A percentile compares a stretch with the other conserved stretches of the same genome.
Evolutionary conservation across 2,797 vertebrate genomes (phyloP).

Genomic region (Lycodopsis pacificus): DNA sequence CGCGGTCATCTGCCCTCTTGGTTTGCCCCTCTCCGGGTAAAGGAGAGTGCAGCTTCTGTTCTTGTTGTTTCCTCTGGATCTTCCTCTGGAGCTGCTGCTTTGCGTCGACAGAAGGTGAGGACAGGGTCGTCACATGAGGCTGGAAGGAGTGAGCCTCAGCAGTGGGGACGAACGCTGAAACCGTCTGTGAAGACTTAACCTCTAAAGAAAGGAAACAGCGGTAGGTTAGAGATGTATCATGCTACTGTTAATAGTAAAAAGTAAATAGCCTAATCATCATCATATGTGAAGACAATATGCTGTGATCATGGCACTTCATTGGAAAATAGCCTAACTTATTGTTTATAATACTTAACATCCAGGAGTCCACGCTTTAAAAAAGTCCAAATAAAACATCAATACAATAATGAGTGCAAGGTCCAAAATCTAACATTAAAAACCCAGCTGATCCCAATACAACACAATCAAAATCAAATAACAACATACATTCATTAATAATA

Average conservation of each 20-base stretch:
- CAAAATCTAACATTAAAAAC: not conserved
- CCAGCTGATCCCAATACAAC: not conserved
- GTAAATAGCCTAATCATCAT: not conserved
- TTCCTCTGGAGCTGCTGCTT: constrained; percentile 99
- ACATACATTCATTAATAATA: not conserved
- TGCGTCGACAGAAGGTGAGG: constrained; percentile 92
- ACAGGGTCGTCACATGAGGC: constrained; percentile 91
- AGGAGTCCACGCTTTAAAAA: not conserved
- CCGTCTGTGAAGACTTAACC: constrained; percentile 87
- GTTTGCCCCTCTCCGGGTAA: constrained; percentile 87
- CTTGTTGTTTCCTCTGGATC: constrained; percentile 98
- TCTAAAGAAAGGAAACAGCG: constrained; percentile 77
- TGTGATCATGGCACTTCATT: constrained; percentile 1
- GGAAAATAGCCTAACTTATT: not conserved
- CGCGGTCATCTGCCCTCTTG: constrained; percentile 85
- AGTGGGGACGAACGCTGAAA: constrained; percentile 93
- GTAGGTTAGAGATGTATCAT: not conserved
- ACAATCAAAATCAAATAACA: not conserved
- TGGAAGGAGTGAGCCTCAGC: constrained; percentile 94
- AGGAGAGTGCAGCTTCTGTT: constrained; percentile 96
- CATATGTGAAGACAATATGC: not conserved
- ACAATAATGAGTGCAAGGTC: constrained; percentile 1
- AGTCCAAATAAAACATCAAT: not conserved
- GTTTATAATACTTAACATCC: not conserved
- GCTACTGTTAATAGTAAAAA: not conserved